Evolutionary conservation across 2,797 vertebrate genomes (phyloP).

Genomic region (Manis pentadactyla): DNA sequence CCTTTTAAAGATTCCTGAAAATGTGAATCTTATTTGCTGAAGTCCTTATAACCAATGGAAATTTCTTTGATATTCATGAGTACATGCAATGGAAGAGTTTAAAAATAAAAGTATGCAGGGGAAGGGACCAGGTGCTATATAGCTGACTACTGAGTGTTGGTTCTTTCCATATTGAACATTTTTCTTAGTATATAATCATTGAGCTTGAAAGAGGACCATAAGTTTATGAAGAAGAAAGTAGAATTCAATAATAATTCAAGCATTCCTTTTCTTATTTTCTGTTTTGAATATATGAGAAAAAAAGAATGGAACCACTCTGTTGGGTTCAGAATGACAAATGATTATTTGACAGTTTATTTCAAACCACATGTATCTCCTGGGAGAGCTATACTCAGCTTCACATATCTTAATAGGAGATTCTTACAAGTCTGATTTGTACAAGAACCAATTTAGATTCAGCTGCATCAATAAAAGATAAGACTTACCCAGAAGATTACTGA

Average conservation of each 20-base stretch:
- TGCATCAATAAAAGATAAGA: background rate
- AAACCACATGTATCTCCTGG: background rate
- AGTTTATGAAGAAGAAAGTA: background rate
- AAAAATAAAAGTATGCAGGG: background rate
- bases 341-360: background rate
- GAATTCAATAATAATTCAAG: background rate
- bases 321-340: background rate
- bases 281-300: background rate
- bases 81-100: background rate
- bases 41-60: background rate
- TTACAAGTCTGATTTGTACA: background rate
- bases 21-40: constrained; percentile 7
- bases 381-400: background rate
- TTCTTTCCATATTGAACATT: background rate
- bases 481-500: background rate
- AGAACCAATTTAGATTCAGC: background rate
- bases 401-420: background rate
- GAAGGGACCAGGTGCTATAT: background rate
- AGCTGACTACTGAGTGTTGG: background rate
- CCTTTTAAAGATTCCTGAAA: background rate
- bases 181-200: background rate
- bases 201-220: background rate
- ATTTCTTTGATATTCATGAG: background rate
- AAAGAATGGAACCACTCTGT: background rate
- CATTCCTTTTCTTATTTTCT: background rate